Conservation (phyloP, 2,113 vertebrate species). For the Echinops telfairi region DNA sequence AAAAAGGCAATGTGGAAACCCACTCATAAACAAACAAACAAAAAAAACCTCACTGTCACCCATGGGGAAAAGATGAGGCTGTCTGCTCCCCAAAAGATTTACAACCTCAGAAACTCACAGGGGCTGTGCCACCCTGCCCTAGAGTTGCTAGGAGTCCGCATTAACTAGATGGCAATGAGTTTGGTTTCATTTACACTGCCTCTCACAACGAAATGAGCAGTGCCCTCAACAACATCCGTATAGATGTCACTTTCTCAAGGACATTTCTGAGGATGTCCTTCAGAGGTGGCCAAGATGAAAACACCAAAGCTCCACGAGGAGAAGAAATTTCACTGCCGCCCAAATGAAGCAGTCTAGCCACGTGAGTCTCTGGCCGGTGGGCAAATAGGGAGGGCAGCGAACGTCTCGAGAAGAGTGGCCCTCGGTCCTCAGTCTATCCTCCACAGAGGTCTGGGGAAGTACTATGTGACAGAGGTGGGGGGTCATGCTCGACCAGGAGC, state of each 20-base stretch:
- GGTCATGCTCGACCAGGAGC: not conserved
- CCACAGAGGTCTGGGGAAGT: not conserved
- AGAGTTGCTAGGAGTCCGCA: not conserved
- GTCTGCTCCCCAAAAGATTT: too few relatives aligned
- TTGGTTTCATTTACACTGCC: not conserved
- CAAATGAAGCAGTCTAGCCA: not conserved
- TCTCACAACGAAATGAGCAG: not conserved
- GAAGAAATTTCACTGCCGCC: not conserved
- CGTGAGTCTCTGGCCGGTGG: not conserved
- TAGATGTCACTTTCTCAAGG: not conserved
- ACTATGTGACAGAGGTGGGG: accelerated
- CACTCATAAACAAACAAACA: too few relatives aligned
- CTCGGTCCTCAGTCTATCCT: not conserved
- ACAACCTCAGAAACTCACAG: not conserved
- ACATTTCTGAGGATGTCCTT: not conserved
- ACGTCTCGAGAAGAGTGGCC: not conserved
- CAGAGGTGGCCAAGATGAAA: not conserved
- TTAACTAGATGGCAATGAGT: not conserved
- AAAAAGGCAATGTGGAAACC: not conserved
- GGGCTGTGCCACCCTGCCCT: not conserved
- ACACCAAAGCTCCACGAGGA: not conserved
- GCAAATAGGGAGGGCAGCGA: not conserved
- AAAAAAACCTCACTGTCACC: too few relatives aligned
- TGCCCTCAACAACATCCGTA: not conserved
- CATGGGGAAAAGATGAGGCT: too few relatives aligned